Evolutionary conservation across 1,140 invertebrate genomes (phyloP).

Genomic region (Pollicipes pollicipes): DNA sequence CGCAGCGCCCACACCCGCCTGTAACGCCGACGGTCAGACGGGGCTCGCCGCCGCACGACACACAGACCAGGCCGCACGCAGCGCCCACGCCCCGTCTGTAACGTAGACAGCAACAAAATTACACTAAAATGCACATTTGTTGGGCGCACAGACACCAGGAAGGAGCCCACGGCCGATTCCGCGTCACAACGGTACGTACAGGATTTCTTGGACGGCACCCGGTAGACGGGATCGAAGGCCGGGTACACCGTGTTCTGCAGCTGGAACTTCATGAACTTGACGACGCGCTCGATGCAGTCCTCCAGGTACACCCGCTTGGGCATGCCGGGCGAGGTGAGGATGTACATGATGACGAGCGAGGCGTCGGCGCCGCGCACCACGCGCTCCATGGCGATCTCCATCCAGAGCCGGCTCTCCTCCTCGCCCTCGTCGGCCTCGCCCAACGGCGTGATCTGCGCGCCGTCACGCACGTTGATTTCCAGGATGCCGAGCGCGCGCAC

Average conservation of each 20-base stretch:
- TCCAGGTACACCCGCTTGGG: slow-evolving; percentile 83
- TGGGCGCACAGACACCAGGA: slow-evolving; percentile 1
- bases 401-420: slow-evolving; percentile 72
- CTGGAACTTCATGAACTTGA: slow-evolving; percentile 89
- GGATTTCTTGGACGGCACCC: slow-evolving; percentile 44
- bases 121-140: slow-evolving; percentile 5
- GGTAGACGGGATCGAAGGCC: slow-evolving; percentile 90
- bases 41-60: too few species aligned
- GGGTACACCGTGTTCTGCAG: slow-evolving; percentile 93
- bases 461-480: slow-evolving; percentile 81
- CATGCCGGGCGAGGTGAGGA: slow-evolving; percentile 89
- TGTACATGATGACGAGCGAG: slow-evolving; percentile 64
- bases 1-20: too few species aligned
- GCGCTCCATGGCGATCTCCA: slow-evolving; percentile 73
- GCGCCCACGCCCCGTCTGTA: too few species aligned
- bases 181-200: slow-evolving; percentile 21
- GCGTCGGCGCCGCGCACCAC: slow-evolving; percentile 77
- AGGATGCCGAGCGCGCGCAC: slow-evolving; percentile 68
- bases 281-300: slow-evolving; percentile 91
- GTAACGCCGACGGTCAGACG: too few species aligned
- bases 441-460: slow-evolving; percentile 61
- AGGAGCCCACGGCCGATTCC: slow-evolving; percentile 4
- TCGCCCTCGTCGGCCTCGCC: slow-evolving; percentile 35
- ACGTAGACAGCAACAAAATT: slow-evolving; percentile 6
- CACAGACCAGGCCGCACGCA: too few species aligned